Base-by-base conservation (phyloP, 2,888 invertebrate genomes). In the Stenurella melanura region DNA sequence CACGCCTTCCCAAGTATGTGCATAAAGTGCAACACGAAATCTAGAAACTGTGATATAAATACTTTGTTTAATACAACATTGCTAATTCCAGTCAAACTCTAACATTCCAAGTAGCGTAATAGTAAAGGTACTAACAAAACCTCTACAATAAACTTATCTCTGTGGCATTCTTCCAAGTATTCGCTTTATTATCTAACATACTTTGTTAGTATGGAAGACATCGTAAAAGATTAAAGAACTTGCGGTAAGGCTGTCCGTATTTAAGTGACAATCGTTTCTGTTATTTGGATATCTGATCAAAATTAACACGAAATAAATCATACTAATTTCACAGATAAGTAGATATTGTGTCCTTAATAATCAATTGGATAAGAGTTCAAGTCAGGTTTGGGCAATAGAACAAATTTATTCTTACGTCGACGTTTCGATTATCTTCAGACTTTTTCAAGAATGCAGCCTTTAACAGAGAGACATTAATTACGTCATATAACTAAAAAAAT, bases 81-180 rank as follows among this genome's bases (percentile, higher is more conserved):
- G 30, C 63, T 61, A 64, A 64, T 42, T 64, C 34, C 66, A 19
- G 54, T 54, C 21, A 50, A 54, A 54, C 26, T 17, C 50, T 50
- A n/a, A 21, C 10, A 67, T 67, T 67, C 67, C 67, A 19, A 67
- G 54, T 9, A 17, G 30, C 67, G 26, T 10, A 30, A 19, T 26
- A 10, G 17, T 17, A 67, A 54, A 54, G 0, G 19, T 38, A n/a
- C 34, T 34, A 11, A 7, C n/a, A 18, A 38, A 64, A 64, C 63
- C 26, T 54, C 19, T 67, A 67, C 30, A 67, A 21, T 67, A 50
- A 67, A 67, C 26, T 54, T 26, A 67, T 67, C 67, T 50, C 17
- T 12, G 21, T 66, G 67, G 67, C 67, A 54, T 67, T 67, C 54
- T 56, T 67, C 67, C 67, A 54, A 50, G 17, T 67, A 26, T 19